phyloP scores from a whole-genome alignment of 2,888 invertebrate genomes.

The Bimastos eiseni region DNA sequence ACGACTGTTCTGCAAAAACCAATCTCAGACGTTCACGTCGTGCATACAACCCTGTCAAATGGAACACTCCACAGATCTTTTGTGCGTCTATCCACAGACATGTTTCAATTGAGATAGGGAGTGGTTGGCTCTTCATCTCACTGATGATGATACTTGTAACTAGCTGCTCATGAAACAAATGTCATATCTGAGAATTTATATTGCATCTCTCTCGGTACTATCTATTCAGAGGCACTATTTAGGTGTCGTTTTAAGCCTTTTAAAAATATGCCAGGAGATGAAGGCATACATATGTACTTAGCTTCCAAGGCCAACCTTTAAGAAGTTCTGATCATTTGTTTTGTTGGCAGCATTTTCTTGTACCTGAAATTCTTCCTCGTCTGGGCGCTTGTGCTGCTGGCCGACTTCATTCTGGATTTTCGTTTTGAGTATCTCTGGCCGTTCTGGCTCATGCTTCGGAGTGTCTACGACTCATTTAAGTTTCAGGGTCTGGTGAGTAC shows the following conservation, averaged over 20 bases:
- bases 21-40: too few relatives aligned
- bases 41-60: too few relatives aligned
- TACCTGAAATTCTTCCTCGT: constrained; percentile 92
- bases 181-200: too few relatives aligned
- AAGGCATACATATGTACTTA: not conserved
- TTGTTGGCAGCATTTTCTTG: constrained; percentile 77
- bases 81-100: too few relatives aligned
- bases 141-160: not conserved
- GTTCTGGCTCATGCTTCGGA: constrained; percentile 91
- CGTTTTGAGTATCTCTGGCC: constrained; percentile 99
- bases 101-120: too few relatives aligned
- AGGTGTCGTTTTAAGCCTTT: too few relatives aligned
- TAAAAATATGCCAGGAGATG: too few relatives aligned
- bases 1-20: too few relatives aligned
- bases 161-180: not conserved
- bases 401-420: constrained; percentile 95
- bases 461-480: constrained; percentile 94
- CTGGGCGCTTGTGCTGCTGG: constrained; percentile 90
- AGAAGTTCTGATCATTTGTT: constrained; percentile 18
- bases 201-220: too few relatives aligned
- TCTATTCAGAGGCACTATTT: too few relatives aligned
- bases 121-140: too few relatives aligned
- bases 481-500: constrained; percentile 90
- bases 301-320: not conserved
- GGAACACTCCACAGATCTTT: too few relatives aligned